Base-by-base conservation (phyloP, 1,140 invertebrate genomes). In the Nasonia vitripennis region DNA sequence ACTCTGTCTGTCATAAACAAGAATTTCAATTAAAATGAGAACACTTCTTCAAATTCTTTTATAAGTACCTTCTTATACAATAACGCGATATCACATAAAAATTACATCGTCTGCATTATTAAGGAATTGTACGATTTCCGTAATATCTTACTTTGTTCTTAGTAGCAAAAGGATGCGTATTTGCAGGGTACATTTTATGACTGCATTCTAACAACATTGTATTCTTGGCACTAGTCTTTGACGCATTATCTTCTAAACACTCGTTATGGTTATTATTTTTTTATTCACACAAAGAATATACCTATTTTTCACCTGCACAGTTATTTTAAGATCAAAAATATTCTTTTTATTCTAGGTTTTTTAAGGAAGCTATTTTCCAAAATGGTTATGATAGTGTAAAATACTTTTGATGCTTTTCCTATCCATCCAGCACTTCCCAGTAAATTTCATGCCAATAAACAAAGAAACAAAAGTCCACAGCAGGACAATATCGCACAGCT, bases 81-180 rank as follows among this genome's bases (percentile, higher is more conserved):
- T 51, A 51, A 62, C 14, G 55, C 4, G 2, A 51, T 51, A 12
- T 11, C 2, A 51, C 14, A 51, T 51, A 2, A 51, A 7, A 17
- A 51, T 51, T 17, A 51, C 2, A 11, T 51, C 48, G 9, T 51
- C 2, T 51, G 11, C 48, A 11, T 51, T 17, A 51, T 1, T 7
- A 12, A 11, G 48, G 20, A 17, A 62, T 20, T 12, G 14, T 20
- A 62, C 4, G 17, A 20, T 5, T 62, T 17, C 55, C 10, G 14
- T 51, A 51, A 51, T 51, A 51, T 51, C 48, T 51, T 41, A 17
- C 79, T 73, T 81, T 74, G 70, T 81, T 81, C 45, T 74, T 31
- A 34, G 74, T 20, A 73, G 37, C 41, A 73, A 74, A n/a, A 55
- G 27, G 37, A 55, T 74, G 71, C 34, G 55, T 27, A 48, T 9